phyloP scores from a whole-genome alignment of 2,888 invertebrate species.

The Pseudanteris insignis region DNA sequence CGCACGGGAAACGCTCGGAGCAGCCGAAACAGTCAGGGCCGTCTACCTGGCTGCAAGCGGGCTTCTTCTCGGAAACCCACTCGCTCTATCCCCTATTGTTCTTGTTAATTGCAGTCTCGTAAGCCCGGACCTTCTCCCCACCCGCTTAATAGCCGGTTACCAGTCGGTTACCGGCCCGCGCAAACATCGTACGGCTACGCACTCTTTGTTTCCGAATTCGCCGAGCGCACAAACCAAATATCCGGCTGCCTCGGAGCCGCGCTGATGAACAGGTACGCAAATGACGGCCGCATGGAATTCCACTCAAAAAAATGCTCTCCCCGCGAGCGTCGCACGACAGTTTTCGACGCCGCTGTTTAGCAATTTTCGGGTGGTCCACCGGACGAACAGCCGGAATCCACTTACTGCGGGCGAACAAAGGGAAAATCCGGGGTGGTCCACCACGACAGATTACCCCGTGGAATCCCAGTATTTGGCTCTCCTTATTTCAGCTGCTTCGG shows the following conservation, averaged over 20 bases:
- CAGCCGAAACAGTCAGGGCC: too few species aligned
- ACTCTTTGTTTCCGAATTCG: constrained; percentile 48
- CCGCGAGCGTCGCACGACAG: constrained; percentile 15
- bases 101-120: constrained; percentile 65
- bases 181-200: constrained; percentile 52
- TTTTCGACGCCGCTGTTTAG: not conserved
- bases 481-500: too few species aligned
- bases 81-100: constrained; percentile 60
- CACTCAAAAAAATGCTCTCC: constrained; percentile 3
- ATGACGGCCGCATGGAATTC: constrained; percentile 24
- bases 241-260: not conserved
- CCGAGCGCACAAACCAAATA: constrained; percentile 30
- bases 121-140: constrained; percentile 45
- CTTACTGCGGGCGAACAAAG: not conserved
- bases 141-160: constrained; percentile 52
- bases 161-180: constrained; percentile 54
- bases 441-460: too few species aligned
- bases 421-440: too few species aligned
- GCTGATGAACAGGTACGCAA: constrained; percentile 35
- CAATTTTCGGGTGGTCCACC: constrained; percentile 23
- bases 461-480: too few species aligned
- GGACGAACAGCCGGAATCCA: not conserved
- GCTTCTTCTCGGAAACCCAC: constrained; percentile 59
- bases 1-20: constrained; percentile 29
- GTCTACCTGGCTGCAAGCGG: constrained; percentile 47